Percentiles rank a stretch among this genome's conserved stretches.
phyloP scores from a whole-genome alignment of 2,888 invertebrate genomes.

The Cheilosia variabilis region DNA sequence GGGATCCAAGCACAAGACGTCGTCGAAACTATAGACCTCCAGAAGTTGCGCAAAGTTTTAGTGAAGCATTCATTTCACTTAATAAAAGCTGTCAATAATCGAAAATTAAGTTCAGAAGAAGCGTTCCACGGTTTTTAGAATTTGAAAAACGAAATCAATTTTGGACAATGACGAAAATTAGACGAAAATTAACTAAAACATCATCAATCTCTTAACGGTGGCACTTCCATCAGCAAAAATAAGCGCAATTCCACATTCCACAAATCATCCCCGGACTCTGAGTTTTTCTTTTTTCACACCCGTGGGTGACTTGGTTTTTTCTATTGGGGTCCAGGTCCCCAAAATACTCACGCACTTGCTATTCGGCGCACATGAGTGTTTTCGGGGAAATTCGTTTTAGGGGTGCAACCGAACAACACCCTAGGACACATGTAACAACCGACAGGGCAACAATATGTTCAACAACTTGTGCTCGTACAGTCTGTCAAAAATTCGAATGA shows the following conservation, averaged over 20 bases:
- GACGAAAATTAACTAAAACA: conserved; percentile 25
- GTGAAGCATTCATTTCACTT: too few species aligned
- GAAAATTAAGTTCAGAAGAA: too few species aligned
- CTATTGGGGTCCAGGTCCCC: not conserved
- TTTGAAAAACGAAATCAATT: conserved; percentile 14
- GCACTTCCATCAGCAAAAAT: conserved; percentile 18
- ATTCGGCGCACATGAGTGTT: conserved; percentile 52
- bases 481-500: conserved; percentile 12
- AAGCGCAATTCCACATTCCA: conserved; percentile 51
- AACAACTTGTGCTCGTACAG: conserved; percentile 34
- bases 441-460: conserved; percentile 40
- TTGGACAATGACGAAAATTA: conserved; percentile 43
- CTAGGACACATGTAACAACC: conserved; percentile 44
- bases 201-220: conserved; percentile 50
- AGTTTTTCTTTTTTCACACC: conserved; percentile 6
- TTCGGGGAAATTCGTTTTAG: conserved; percentile 48
- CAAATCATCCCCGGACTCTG: conserved; percentile 52
- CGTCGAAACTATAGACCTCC: conserved; percentile 1
- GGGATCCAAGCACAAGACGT: too few species aligned
- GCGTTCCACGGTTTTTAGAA: too few species aligned
- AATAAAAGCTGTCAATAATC: too few species aligned
- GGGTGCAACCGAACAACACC: conserved; percentile 10
- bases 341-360: conserved; percentile 44
- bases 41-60: too few species aligned
- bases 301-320: not conserved